Evolutionary conservation across 2,797 vertebrate genomes (phyloP), one percentile per base, ranked within the genome.

Genomic region (Melanotaenia maccullochi): DNA sequence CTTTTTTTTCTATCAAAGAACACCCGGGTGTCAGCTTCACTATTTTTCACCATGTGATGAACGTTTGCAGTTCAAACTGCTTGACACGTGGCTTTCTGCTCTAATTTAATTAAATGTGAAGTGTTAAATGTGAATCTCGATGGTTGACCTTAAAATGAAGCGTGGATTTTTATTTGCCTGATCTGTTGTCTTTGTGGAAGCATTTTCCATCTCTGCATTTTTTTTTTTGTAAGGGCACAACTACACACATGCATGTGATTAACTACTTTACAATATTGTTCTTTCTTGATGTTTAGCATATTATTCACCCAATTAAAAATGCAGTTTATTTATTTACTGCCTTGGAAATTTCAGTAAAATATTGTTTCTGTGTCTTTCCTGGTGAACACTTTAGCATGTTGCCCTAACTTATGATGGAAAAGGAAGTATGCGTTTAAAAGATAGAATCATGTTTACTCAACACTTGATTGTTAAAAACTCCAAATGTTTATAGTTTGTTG

Each of bases 281-380:
- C 11, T 36, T 49, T 22, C 20, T 47, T 82, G 78, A 35, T 82
- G 75, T 63, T 65, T 24, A 1, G 57, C 51, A 54, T 35, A 52
- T 76, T 77, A 71, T 82, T 82, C 61, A 75, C 30, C 20, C 47
- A 32, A 56, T 59, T 58, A 68, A 75, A 75, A 54, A 71, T 61
- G 71, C 16, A 32, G 54, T 67, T 68, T 63, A 33, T 60, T 81
- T n/a, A 44, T 86, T 75, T 65, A 56, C 16, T 61, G 22, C 25
- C 12, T 33, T 56, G 68, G 63, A 72, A 65, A 83, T 73, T 9
- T 79, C 16, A 36, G 51, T 76, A 62, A 44, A 77, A 56, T 61
- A 70, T 60, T 63, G 56, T 71, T 25, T 68, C n/a, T 42, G 28
- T 71, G 33, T 14, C 32, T 73, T 11, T 22, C 24, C 36, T 67